Percentiles rank a stretch among this genome's conserved stretches.
Conservation (phyloP, 1,140 invertebrate genomes). For the Myzus persicae region DNA sequence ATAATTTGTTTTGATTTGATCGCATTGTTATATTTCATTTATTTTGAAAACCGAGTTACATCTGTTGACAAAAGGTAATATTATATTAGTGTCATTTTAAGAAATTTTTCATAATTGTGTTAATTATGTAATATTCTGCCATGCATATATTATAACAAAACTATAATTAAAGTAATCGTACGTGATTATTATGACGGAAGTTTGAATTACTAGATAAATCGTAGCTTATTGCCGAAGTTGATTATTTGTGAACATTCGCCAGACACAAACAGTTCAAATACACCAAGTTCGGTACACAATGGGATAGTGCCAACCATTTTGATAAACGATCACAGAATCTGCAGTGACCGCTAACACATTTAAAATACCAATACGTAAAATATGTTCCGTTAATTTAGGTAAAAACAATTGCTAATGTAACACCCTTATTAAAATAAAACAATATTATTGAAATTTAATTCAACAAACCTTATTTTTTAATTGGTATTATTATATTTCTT, state of each 20-base stretch:
- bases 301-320: neutral
- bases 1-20: neutral
- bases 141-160: neutral
- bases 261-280: neutral
- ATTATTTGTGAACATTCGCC: neutral
- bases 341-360: neutral
- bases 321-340: neutral
- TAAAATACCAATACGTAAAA: neutral
- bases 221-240: neutral
- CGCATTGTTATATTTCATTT: neutral
- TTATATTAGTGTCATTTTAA: neutral
- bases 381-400: neutral
- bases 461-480: no score
- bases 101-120: neutral
- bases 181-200: neutral
- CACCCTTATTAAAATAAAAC: no score
- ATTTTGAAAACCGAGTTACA: neutral
- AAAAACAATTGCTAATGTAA: neutral
- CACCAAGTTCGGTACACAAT: neutral
- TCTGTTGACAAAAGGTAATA: neutral
- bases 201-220: neutral
- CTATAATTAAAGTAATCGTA: neutral
- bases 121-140: neutral
- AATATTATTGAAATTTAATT: no score
- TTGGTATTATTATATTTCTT: neutral